phyloP scores from a whole-genome alignment of 1,140 invertebrate species.

The Gryllus bimaculatus region DNA sequence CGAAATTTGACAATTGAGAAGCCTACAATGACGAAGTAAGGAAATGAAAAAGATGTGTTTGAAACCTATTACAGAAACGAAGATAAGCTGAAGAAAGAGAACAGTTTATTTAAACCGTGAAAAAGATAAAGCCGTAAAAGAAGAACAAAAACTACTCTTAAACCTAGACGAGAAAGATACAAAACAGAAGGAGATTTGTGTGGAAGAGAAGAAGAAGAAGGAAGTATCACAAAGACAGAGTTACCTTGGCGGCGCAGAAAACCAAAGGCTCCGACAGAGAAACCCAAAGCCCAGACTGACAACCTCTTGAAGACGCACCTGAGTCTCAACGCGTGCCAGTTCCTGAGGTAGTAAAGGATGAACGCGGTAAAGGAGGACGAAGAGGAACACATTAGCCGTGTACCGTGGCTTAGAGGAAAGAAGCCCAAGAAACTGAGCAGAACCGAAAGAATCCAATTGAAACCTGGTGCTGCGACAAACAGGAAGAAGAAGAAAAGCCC shows the following conservation, averaged over 20 bases:
- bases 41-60: background rate
- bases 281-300: constrained; percentile 11
- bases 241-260: constrained; percentile 21
- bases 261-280: constrained; percentile 12
- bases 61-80: constrained; percentile 12
- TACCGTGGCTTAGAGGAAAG: constrained; percentile 25
- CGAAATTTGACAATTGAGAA: background rate
- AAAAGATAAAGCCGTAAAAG: background rate
- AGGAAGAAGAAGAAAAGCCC: constrained; percentile 26
- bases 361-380: constrained; percentile 15
- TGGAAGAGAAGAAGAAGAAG: constrained; percentile 23
- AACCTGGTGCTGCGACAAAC: constrained; percentile 27
- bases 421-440: constrained; percentile 27
- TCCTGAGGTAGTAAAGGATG: constrained; percentile 6
- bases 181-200: constrained; percentile 1
- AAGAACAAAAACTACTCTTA: background rate
- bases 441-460: constrained; percentile 21
- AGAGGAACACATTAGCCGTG: constrained; percentile 8
- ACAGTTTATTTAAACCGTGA: background rate
- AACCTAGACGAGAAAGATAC: constrained; percentile 19
- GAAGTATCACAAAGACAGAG: constrained; percentile 21
- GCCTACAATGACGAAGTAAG: background rate
- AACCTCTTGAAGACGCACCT: background rate
- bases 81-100: constrained; percentile 27
- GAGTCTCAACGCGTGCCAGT: background rate